Conservation (phyloP, 2,888 invertebrate species). For the Sepiola atlantica region DNA sequence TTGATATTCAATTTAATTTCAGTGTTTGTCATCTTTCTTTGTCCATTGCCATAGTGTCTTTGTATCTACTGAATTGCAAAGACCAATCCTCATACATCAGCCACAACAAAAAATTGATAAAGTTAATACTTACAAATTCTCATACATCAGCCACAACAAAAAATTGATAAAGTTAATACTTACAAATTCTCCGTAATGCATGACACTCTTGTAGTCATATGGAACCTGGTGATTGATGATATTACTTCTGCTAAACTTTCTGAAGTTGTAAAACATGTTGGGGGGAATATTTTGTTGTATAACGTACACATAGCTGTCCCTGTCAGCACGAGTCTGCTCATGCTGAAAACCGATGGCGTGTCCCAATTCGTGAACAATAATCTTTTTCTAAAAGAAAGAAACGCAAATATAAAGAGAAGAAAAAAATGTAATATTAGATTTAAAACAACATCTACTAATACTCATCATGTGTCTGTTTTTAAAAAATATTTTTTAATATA, state of each 20-base stretch:
- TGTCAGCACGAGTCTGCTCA: slow-evolving; percentile 66
- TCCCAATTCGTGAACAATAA: slow-evolving; percentile 64
- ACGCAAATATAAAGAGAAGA: not conserved
- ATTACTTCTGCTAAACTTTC: slow-evolving; percentile 52
- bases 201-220: slow-evolving; percentile 66
- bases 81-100: too few species aligned
- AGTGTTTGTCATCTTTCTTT: too few species aligned
- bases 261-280: slow-evolving; percentile 59
- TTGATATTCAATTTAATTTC: too few species aligned
- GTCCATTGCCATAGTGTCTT: too few species aligned
- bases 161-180: slow-evolving; percentile 35
- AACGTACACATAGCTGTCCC: slow-evolving; percentile 58
- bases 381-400: slow-evolving; percentile 59
- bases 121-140: slow-evolving; percentile 52
- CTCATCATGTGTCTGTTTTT: too few species aligned
- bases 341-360: slow-evolving; percentile 67
- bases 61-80: too few species aligned
- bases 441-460: too few species aligned
- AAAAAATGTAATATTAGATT: not conserved
- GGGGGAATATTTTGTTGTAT: slow-evolving; percentile 52
- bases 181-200: slow-evolving; percentile 64
- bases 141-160: not conserved
- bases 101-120: too few species aligned
- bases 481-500: too few species aligned
- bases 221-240: slow-evolving; percentile 58